Evolutionary conservation across 2,888 invertebrate species (phyloP), one percentile per base, ranked within the genome.

Genomic region (Xylophagus ater): DNA sequence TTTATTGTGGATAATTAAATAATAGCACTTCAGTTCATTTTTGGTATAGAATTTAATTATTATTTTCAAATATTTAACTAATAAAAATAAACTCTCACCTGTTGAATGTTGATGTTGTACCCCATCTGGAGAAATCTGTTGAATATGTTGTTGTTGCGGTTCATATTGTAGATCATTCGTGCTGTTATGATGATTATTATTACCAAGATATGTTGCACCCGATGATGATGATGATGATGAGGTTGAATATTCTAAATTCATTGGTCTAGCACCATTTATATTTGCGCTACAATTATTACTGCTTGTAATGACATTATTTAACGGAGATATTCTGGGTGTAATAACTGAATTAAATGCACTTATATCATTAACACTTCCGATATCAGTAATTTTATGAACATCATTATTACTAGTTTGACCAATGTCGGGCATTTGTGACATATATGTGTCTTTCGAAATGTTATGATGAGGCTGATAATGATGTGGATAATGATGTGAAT

Each of bases 51-150:
- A 23, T 10, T 2, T 8, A n/a, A 23, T 23, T 23, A 28, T 28
- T 28, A 7, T 7, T 12, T 10, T 28, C 7, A 7, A 12, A n/a
- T 7, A 12, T 10, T 12, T 12, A n/a, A 7, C 7, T 7, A 8
- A 28, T 13, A 6, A 13, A 30, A n/a, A 5, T 10, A 30, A 5
- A 13, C 8, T 29, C 31, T 37, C 31, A 37, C 37, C 37, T 37
- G 37, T 37, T 37, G 37, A 28, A 31, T 37, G 20, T 17, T 30
- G 37, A 17, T 37, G 31, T 4, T 13, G 35, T 26, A 19, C 7
- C 17, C 21, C 26, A 31, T 23, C 31, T 13, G 37, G 37, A 9
- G 37, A 20, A 19, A 5, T 18, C 3, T 30, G 18, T 21, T 26
- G 29, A 12, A 29, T 29, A 24, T 24, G 30, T 5, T 5, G 6